Evolutionary conservation across 2,113 vertebrate species (phyloP), one percentile per base, ranked within the genome.

Genomic region (Pteruthius melanotis): DNA sequence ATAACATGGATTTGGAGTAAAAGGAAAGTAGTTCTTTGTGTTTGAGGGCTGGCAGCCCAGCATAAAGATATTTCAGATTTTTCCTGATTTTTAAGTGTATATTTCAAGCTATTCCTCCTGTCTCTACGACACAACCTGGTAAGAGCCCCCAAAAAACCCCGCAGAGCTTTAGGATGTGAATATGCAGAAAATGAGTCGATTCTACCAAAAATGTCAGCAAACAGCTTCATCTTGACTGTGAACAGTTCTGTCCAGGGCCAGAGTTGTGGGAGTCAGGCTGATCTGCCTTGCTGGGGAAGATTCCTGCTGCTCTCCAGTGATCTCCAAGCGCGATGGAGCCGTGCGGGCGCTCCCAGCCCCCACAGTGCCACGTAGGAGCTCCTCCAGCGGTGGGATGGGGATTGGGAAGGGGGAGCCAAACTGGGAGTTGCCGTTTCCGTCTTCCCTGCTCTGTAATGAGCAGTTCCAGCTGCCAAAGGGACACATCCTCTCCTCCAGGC

Each of bases 351-450:
- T 94, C 93, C 95, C 93, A 33, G 66, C 96, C 95, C 96, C 93
- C 96, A 92, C 64, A 90, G 81, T 97, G 97, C 97, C 97, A 97
- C 97, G 97, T 96, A 10, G 95, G 78, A 96, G 89, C 79, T 74
- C 77, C 80, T 68, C 27, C 69, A 52, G 95, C 66, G 6, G 37
- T 54, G 87, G 83, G 90, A 90, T 83, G 83, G 42, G 61, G 65
- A 40, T 12, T 13, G 42, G 63, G 89, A 82, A 77, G 89, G 92
- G 95, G 90, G 90, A 93, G 89, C 40, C 35, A 78, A n/a, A 8
- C 71, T 94, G 93, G 92, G 87, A 96, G 95, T 60, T 86, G 87
- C 87, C 75, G 26, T 64, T 97, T 96, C 93, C 88, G 82, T 79
- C 83, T 75, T 8, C 64, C 24, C 60, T 17, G 69, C 72, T 92